Conservation (phyloP, 2,797 vertebrate species). For the Nasua narica region DNA sequence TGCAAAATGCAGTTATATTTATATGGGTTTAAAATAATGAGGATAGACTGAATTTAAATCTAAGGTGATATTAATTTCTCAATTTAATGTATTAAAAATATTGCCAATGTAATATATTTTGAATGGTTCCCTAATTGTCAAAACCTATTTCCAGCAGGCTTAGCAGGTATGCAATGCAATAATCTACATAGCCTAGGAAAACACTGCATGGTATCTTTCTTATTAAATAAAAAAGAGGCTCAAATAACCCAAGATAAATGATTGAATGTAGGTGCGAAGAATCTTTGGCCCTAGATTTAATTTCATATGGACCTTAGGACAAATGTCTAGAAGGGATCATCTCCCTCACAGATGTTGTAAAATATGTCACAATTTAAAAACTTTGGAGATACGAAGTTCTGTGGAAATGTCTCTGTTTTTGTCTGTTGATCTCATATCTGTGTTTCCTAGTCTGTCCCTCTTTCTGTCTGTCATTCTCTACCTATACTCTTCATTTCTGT, state of each 20-base stretch:
- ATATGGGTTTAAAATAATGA: constrained; percentile 77
- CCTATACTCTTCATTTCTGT: not conserved
- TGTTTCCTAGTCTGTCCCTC: not conserved
- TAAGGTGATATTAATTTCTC: constrained; percentile 74
- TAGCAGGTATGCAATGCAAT: constrained; percentile 62
- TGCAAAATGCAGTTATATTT: constrained; percentile 75
- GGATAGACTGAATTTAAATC: constrained; percentile 80
- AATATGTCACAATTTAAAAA: not conserved
- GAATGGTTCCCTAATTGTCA: constrained; percentile 55
- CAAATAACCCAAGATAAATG: not conserved
- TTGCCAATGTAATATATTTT: constrained; percentile 77
- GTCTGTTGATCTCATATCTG: not conserved
- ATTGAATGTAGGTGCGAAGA: not conserved
- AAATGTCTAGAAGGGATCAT: not conserved
- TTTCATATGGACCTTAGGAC: not conserved
- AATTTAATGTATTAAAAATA: constrained; percentile 80
- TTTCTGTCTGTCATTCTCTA: not conserved
- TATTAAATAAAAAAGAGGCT: constrained; percentile 54
- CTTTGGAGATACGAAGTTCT: not conserved
- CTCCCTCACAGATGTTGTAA: not conserved
- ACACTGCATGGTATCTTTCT: constrained; percentile 67
- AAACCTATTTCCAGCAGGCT: constrained; percentile 66
- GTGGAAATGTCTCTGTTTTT: not conserved
- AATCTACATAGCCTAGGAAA: constrained; percentile 48
- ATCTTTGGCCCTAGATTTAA: constrained; percentile 17